phyloP scores from a whole-genome alignment of 2,888 invertebrate genomes.

The Elysia crispata region DNA sequence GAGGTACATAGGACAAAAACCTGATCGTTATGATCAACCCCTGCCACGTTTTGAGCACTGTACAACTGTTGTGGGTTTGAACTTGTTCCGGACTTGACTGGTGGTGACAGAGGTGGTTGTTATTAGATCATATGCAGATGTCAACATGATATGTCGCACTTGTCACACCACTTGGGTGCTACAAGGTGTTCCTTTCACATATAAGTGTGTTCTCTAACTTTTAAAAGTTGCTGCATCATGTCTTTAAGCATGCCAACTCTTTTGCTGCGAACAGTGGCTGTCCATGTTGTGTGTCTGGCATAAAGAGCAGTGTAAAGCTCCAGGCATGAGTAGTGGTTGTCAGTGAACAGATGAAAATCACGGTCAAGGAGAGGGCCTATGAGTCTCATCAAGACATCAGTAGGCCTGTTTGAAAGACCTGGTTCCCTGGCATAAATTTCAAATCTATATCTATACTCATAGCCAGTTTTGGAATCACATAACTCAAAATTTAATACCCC shows the following conservation, averaged over 20 bases:
- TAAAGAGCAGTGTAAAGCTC: background rate
- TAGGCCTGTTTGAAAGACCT: slow-evolving; percentile 20
- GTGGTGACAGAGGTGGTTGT: background rate
- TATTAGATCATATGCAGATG: background rate
- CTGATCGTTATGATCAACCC: background rate
- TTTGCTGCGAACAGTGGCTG: background rate
- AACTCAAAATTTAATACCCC: slow-evolving; percentile 38
- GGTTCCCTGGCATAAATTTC: slow-evolving; percentile 24
- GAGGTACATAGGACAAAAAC: background rate
- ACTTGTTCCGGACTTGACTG: background rate
- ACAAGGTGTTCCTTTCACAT: background rate
- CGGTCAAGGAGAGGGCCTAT: slow-evolving; percentile 26
- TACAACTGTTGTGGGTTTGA: background rate
- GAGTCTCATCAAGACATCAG: slow-evolving; percentile 11
- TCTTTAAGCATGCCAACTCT: background rate
- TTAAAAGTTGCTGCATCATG: too few species aligned
- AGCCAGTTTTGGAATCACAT: background rate
- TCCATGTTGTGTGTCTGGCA: background rate
- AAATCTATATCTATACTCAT: slow-evolving; percentile 24
- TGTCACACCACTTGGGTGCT: background rate
- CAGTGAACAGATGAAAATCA: background rate
- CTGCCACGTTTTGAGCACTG: background rate
- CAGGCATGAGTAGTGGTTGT: slow-evolving; percentile 26
- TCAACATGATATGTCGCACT: background rate
- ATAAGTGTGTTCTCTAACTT: background rate